These are phyloP conservation scores for Callionymus lyra DNA, from an alignment of 2,113 vertebrate genomes.

Conservation along the genomic window DNA sequence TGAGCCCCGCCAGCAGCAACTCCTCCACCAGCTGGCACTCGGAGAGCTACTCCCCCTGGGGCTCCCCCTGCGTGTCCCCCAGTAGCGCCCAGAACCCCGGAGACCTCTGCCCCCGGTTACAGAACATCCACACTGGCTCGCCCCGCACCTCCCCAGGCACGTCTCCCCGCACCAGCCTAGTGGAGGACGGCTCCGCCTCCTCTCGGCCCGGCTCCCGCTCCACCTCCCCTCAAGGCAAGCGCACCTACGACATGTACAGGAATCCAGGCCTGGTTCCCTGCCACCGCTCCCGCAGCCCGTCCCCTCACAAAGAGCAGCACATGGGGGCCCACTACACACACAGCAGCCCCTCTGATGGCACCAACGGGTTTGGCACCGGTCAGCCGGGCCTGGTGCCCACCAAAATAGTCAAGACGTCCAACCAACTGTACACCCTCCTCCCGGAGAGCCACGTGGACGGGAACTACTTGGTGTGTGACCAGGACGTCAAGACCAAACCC, in stretches of 20 bases:
- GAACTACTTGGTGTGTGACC: conserved; percentile 81
- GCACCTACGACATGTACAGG: conserved; percentile 87
- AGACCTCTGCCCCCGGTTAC: conserved; percentile 89
- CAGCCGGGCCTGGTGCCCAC: conserved; percentile 78
- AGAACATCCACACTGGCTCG: conserved; percentile 94
- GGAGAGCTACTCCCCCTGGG: conserved; percentile 88
- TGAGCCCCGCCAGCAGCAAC: conserved; percentile 96
- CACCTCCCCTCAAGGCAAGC: conserved; percentile 88
- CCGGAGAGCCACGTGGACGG: conserved; percentile 73
- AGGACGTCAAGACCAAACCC: conserved; percentile 78
- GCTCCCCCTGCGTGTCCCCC: conserved; percentile 95
- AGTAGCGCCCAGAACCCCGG: conserved; percentile 80
- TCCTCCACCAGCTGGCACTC: conserved; percentile 98
- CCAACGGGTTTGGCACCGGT: conserved; percentile 70
- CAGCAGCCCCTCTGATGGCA: conserved; percentile 69
- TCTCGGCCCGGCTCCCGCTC: conserved; percentile 85
- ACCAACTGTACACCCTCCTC: conserved; percentile 73
- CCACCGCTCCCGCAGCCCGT: conserved; percentile 85
- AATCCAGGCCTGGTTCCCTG: conserved; percentile 68
- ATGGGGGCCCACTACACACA: conserved; percentile 55
- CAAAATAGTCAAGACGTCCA: conserved; percentile 88
- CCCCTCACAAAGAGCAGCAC: conserved; percentile 77
- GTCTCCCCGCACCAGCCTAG: conserved; percentile 82
- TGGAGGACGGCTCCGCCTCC: conserved; percentile 87
- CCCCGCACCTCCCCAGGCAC: conserved; percentile 87